Evolutionary conservation across 2,888 invertebrate genomes (phyloP), one percentile per base, ranked within the genome.

Genomic region (Ornithoptera alexandrae): DNA sequence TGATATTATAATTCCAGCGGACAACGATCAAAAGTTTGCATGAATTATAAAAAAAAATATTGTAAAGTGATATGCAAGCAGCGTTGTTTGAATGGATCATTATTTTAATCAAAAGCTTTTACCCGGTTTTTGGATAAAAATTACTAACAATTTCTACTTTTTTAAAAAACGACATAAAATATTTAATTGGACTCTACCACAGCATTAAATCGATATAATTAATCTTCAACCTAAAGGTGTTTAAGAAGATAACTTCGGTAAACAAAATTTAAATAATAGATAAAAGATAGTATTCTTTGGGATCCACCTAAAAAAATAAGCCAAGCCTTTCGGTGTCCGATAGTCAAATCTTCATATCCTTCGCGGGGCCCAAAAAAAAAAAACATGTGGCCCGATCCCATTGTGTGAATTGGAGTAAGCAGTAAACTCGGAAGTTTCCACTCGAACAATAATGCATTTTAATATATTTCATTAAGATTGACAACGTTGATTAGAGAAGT

Each of bases 381-480:
- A 83, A 81, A 85, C 86, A 87, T 83, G 83, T 87, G 84, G 83
- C 79, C 78, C 79, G 76, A 72, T 75, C 73, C 84, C 81, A 88
- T 92, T 90, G 90, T 91, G 79, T 86, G 80, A 81, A 85, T 85
- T 81, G 79, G 85, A 89, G 84, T 85, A 85, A 86, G 82, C 81
- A 81, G 78, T 84, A 82, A 84, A 83, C 81, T 85, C 80, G 83
- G 78, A 81, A 85, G 84, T 88, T 89, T 90, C 86, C 86, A 88
- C 86, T 87, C 83, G 88, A 89, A 90, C 88, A 89, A 90, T 87
- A 86, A 88, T 80, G 84, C 83, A 86, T 90, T 90, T 89, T 90
- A 89, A 90, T 90, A 88, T 82, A 85, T 85, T 88, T 91, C 87
- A 91, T 91, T 92, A 87, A 90, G 92, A 92, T 92, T 90, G 91